Conservation (phyloP, 2,113 vertebrate species). For the Passer domesticus region DNA sequence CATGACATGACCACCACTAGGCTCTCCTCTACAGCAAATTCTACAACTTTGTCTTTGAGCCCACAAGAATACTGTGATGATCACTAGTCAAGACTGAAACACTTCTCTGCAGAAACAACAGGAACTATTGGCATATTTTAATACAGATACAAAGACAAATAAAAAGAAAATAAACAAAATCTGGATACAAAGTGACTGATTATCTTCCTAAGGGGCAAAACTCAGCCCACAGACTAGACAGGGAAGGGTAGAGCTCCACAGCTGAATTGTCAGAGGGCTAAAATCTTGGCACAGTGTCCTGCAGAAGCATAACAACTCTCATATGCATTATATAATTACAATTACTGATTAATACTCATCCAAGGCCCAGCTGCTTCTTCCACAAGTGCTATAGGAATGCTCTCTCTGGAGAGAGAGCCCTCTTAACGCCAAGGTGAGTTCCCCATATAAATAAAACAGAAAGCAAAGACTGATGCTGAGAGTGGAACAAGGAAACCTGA, state of each 20-base stretch:
- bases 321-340: neutral
- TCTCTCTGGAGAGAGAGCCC: neutral
- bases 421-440: neutral
- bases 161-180: neutral
- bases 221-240: neutral
- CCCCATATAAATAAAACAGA: neutral
- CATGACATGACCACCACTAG: neutral
- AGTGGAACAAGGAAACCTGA: neutral
- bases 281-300: neutral
- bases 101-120: neutral
- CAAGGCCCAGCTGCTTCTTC: neutral
- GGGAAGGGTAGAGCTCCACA: neutral
- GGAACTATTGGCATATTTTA: neutral
- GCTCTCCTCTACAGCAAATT: neutral
- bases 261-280: neutral
- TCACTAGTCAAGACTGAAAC: neutral
- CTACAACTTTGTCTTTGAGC: neutral
- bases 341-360: conserved; percentile 1
- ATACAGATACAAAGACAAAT: neutral
- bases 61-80: neutral
- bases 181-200: neutral
- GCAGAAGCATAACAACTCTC: neutral
- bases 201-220: neutral
- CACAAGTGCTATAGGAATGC: neutral
- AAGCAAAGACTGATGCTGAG: neutral